Percentiles rank a stretch among this genome's conserved stretches.
phyloP scores from a whole-genome alignment of 53 echinoderm and acorn worm species.

The Paelopatides confundens region DNA sequence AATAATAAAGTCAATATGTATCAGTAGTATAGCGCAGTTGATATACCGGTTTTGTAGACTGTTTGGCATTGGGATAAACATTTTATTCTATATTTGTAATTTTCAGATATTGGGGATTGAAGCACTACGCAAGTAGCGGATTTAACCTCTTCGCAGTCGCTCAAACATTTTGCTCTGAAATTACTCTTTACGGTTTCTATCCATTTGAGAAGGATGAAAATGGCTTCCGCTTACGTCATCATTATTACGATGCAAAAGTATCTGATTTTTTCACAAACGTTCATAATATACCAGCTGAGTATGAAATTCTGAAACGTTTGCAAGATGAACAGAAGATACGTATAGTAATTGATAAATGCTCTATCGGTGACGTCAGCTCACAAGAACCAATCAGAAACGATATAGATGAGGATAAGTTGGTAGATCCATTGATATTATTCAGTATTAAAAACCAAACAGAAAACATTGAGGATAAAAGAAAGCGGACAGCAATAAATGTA shows the following conservation, averaged over 20 bases:
- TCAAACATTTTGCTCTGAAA: slow-evolving; percentile 68
- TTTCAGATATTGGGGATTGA: slow-evolving; percentile 54
- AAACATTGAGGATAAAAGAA: not conserved
- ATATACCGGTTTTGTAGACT: too few species aligned
- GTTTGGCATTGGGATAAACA: too few species aligned
- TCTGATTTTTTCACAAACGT: slow-evolving; percentile 68
- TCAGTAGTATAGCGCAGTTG: too few species aligned
- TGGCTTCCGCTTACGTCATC: slow-evolving; percentile 55
- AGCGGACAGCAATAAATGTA: not conserved
- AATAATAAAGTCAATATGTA: too few species aligned
- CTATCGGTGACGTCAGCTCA: not conserved
- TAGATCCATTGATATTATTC: not conserved
- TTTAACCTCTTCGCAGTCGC: slow-evolving; percentile 76
- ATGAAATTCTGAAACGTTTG: not conserved
- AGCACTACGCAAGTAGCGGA: slow-evolving; percentile 68
- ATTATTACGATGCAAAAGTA: slow-evolving; percentile 67
- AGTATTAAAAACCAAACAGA: not conserved
- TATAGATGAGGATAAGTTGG: not conserved
- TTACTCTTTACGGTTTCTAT: slow-evolving; percentile 81
- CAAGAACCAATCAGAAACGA: not conserved
- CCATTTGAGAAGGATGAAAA: slow-evolving; percentile 65
- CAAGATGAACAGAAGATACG: slow-evolving; percentile 21
- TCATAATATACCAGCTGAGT: slow-evolving; percentile 65
- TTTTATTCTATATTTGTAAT: not conserved
- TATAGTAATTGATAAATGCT: not conserved